Percentiles rank a stretch among this genome's conserved stretches.
Conservation (phyloP, 2,113 vertebrate genomes). For the Alaudala cheleensis region DNA sequence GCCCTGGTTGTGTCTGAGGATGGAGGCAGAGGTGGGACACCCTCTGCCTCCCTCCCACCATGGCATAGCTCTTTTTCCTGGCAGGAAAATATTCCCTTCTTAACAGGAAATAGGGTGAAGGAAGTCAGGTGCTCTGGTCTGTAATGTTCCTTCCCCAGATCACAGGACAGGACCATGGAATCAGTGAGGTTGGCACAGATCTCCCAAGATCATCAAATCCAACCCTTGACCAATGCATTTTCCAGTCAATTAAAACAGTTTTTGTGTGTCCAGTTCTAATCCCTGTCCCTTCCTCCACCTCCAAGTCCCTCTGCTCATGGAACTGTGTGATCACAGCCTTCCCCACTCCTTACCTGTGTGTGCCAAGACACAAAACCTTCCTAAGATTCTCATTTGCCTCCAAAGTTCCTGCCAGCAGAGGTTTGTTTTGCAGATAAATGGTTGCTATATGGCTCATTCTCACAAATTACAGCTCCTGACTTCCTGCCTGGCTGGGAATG, state of each 20-base stretch:
- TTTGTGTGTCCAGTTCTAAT: neutral
- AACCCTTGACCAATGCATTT: neutral
- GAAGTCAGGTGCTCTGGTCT: neutral
- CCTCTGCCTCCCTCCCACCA: neutral
- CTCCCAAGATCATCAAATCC: neutral
- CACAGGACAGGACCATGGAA: neutral
- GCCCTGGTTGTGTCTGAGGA: neutral
- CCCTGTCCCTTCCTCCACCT: neutral
- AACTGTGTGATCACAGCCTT: neutral
- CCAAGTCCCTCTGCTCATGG: neutral
- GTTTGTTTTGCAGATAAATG: constrained; percentile 62
- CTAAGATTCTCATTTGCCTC: neutral
- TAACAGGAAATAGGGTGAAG: neutral
- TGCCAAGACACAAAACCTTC: constrained; percentile 30
- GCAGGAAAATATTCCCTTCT: neutral
- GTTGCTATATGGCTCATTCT: constrained; percentile 66
- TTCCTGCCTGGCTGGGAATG: constrained; percentile 42
- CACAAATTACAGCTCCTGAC: constrained; percentile 53
- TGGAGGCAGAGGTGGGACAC: neutral
- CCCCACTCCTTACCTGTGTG: neutral
- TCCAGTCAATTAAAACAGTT: neutral
- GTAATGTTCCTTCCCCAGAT: neutral
- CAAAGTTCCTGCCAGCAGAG: constrained; percentile 11
- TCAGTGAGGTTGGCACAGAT: neutral
- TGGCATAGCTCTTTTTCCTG: neutral